These are phyloP conservation scores for Crypturellus undulatus DNA, from an alignment of 2,113 vertebrate species.

Conservation along the genomic window DNA sequence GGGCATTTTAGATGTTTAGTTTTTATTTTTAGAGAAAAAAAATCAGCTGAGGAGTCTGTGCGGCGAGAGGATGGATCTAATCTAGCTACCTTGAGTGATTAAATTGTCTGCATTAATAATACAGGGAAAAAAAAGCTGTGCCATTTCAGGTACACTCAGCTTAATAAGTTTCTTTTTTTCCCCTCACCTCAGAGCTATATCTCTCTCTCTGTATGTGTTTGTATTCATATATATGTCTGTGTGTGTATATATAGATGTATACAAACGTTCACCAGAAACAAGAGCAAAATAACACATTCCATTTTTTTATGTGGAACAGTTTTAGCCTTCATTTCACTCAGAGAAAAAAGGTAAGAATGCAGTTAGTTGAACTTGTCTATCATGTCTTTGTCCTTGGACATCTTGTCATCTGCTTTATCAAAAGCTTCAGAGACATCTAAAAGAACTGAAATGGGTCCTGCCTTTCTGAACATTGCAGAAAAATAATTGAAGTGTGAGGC, in stretches of 20 bases:
- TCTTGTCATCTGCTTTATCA: not conserved
- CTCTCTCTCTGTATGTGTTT: not conserved
- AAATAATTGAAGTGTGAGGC: not conserved
- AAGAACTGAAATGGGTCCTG: not conserved
- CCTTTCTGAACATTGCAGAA: not conserved
- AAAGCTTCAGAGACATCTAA: conserved; percentile 17
- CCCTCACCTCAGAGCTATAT: not conserved
- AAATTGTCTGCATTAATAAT: not conserved
- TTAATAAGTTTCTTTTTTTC: not conserved
- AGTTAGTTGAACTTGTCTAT: not conserved
- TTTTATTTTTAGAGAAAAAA: not conserved
- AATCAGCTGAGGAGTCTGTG: not conserved
- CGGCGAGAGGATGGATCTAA: not conserved
- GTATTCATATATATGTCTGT: rapidly evolving
- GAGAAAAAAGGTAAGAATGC: not conserved
- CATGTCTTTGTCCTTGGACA: not conserved
- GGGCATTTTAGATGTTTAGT: not conserved
- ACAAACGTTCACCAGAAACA: not conserved
- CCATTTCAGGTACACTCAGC: not conserved
- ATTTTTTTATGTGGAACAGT: not conserved
- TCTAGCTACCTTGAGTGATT: not conserved
- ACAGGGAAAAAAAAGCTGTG: not conserved
- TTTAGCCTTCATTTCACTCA: not conserved
- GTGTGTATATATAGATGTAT: not conserved
- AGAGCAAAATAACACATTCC: not conserved